Evolutionary conservation across 1,140 invertebrate species (phyloP).

Genomic region (Nebria ingens): DNA sequence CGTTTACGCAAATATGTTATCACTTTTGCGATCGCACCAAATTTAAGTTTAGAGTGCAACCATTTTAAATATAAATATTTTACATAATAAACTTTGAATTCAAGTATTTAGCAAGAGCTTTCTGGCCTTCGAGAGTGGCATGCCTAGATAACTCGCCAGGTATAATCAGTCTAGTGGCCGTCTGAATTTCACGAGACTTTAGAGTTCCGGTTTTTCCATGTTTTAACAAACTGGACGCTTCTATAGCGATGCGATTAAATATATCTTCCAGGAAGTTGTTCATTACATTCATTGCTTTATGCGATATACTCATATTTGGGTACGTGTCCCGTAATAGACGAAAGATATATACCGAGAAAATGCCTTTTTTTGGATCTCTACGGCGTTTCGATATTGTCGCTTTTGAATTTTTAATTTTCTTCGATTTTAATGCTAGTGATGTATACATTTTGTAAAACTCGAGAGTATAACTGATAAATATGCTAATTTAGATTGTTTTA

Average conservation of each 20-base stretch:
- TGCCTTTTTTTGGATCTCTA: conserved; percentile 37
- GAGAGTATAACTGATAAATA: too few species aligned
- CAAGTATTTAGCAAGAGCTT: conserved; percentile 48
- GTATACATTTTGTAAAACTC: too few species aligned
- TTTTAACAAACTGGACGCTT: conserved; percentile 55
- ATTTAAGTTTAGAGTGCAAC: too few species aligned
- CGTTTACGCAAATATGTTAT: too few species aligned
- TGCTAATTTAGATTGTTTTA: too few species aligned
- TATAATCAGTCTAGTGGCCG: conserved; percentile 42
- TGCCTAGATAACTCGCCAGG: conserved; percentile 50
- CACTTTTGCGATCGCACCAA: too few species aligned
- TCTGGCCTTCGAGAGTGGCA: conserved; percentile 45
- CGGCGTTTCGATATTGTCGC: conserved; percentile 40
- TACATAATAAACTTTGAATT: conserved; percentile 39
- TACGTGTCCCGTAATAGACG: conserved; percentile 62
- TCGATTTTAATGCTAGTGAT: too few species aligned
- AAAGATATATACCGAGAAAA: conserved; percentile 50
- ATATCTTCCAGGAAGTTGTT: conserved; percentile 57
- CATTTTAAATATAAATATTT: too few species aligned
- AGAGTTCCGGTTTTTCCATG: conserved; percentile 59
- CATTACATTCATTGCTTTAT: conserved; percentile 50
- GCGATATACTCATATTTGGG: conserved; percentile 55
- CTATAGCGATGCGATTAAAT: conserved; percentile 57
- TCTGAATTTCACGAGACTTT: conserved; percentile 43
- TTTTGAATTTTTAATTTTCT: conserved; percentile 39